Evolutionary conservation across 1,140 invertebrate species (phyloP).

Genomic region (Drosophila biarmipes): DNA sequence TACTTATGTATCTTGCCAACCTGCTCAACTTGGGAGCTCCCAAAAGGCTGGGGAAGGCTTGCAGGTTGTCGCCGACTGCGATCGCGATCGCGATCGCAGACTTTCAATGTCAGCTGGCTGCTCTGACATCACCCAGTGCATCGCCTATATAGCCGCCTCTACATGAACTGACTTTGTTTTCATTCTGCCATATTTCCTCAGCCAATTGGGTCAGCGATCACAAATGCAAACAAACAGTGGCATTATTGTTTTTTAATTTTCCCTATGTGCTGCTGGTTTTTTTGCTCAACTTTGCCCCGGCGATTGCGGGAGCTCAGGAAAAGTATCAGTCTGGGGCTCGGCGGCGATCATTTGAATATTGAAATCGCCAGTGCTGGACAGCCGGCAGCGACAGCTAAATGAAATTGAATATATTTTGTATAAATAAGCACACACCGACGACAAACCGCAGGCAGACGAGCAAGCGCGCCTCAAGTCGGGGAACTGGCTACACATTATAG

Average conservation of each 20-base stretch:
- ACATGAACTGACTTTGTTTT: conserved; percentile 53
- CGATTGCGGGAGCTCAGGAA: conserved; percentile 71
- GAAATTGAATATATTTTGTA: conserved; percentile 80
- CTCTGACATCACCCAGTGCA: conserved; percentile 66
- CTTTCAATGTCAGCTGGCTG: conserved; percentile 10
- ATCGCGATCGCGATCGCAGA: conserved; percentile 9
- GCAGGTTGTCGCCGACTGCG: conserved; percentile 7
- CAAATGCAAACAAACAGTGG: conserved; percentile 55
- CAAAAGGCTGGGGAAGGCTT: conserved; percentile 31
- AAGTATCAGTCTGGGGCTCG: conserved; percentile 44
- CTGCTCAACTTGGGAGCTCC: conserved; percentile 21
- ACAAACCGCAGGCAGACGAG: conserved; percentile 46
- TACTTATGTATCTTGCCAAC: conserved; percentile 9
- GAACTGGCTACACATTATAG: conserved; percentile 45
- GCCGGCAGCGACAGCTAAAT: conserved; percentile 56
- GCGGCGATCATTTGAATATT: conserved; percentile 74
- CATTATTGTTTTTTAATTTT: conserved; percentile 17
- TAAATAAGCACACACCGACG: conserved; percentile 61
- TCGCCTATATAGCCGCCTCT: conserved; percentile 9
- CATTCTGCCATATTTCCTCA: conserved; percentile 31
- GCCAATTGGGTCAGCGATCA: conserved; percentile 64
- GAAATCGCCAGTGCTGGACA: conserved; percentile 60
- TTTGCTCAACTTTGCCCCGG: conserved; percentile 22
- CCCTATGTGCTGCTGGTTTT: conserved; percentile 16
- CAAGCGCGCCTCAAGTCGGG: conserved; percentile 42